phyloP scores from a whole-genome alignment of 2,888 invertebrate species.

The Amiota mariae region DNA sequence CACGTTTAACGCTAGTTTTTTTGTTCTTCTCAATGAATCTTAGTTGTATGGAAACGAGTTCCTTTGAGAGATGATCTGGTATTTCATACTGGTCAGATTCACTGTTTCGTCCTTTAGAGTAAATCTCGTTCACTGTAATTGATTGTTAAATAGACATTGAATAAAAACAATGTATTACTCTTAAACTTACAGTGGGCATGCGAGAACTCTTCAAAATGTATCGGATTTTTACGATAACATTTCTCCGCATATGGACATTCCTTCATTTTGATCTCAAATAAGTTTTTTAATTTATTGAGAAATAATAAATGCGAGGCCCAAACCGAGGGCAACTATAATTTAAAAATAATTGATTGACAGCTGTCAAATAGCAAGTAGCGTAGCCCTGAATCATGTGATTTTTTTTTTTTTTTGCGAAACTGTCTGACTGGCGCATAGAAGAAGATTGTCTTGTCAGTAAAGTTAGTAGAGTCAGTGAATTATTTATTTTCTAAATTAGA shows the following conservation, averaged over 20 bases:
- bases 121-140: conserved; percentile 79
- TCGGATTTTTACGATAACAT: conserved; percentile 89
- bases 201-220: conserved; percentile 86
- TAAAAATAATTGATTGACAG: not conserved
- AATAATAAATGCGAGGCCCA: not conserved
- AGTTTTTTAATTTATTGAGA: not conserved
- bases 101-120: conserved; percentile 74
- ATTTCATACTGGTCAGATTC: conserved; percentile 74
- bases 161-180: not conserved
- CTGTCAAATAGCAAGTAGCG: not conserved
- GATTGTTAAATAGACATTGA: not conserved
- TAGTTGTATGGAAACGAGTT: conserved; percentile 79
- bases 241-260: conserved; percentile 83
- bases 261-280: conserved; percentile 59
- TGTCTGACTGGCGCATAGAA: not conserved
- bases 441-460: not conserved
- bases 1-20: conserved; percentile 17
- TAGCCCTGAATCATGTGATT: conserved; percentile 20
- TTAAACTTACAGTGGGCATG: conserved; percentile 82
- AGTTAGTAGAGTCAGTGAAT: too few species aligned
- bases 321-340: not conserved
- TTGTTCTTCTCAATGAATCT: conserved; percentile 73
- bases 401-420: not conserved
- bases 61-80: conserved; percentile 75
- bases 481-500: not conserved